phyloP scores from a whole-genome alignment of 2,888 invertebrate genomes.

The Thalpophila matura region DNA sequence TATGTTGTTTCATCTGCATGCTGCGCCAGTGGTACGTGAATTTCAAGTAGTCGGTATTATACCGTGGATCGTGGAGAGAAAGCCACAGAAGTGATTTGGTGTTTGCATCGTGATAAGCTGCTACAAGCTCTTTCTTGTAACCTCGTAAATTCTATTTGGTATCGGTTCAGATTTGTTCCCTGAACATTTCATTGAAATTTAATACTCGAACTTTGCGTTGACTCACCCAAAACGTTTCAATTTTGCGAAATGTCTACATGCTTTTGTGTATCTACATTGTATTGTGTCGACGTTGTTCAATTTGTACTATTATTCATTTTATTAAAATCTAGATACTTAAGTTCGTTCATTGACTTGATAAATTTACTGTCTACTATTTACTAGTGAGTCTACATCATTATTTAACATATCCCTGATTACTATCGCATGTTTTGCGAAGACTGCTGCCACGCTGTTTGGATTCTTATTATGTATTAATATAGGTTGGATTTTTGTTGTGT shows the following conservation, averaged over 20 bases:
- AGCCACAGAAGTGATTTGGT: slow-evolving; percentile 74
- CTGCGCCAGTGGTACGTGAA: slow-evolving; percentile 47
- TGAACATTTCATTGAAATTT: slow-evolving; percentile 81
- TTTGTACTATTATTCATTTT: slow-evolving; percentile 50
- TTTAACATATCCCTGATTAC: slow-evolving; percentile 74
- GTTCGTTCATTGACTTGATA: slow-evolving; percentile 70
- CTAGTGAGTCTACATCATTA: slow-evolving; percentile 71
- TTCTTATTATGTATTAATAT: slow-evolving; percentile 66
- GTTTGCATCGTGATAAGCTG: slow-evolving; percentile 74
- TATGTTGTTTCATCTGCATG: slow-evolving; percentile 56
- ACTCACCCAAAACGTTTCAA: slow-evolving; percentile 79
- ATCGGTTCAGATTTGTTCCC: slow-evolving; percentile 78
- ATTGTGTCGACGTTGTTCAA: slow-evolving; percentile 50
- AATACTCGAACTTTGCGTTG: slow-evolving; percentile 80
- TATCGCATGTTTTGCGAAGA: slow-evolving; percentile 68
- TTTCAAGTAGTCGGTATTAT: slow-evolving; percentile 57
- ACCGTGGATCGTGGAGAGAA: slow-evolving; percentile 72
- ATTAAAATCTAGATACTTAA: slow-evolving; percentile 60
- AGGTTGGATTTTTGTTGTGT: slow-evolving; percentile 65
- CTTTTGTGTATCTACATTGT: slow-evolving; percentile 58
- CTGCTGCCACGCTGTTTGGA: slow-evolving; percentile 58
- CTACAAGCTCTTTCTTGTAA: slow-evolving; percentile 79
- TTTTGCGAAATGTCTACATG: slow-evolving; percentile 76
- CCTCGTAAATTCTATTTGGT: slow-evolving; percentile 80
- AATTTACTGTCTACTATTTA: slow-evolving; percentile 70